Evolutionary conservation across 2,888 invertebrate species (phyloP).

Genomic region (Dysmachus trigonus): DNA sequence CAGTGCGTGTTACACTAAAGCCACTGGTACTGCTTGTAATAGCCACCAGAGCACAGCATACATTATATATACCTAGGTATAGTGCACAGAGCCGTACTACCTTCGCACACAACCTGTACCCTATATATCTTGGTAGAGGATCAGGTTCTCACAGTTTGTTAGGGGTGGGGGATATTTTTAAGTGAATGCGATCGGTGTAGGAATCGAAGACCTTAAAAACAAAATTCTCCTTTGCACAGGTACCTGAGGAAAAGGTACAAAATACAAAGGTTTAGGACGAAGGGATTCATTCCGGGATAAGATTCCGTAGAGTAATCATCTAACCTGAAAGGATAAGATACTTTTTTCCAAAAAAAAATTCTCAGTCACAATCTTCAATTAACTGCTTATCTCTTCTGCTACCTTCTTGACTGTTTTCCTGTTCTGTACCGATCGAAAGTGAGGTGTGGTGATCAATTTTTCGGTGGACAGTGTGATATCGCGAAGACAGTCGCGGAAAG

Average conservation of each 20-base stretch:
- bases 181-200: slow-evolving; percentile 33
- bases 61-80: slow-evolving; percentile 18
- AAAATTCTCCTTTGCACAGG: slow-evolving; percentile 41
- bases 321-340: slow-evolving; percentile 34
- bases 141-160: slow-evolving; percentile 48
- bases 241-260: slow-evolving; percentile 55
- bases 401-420: slow-evolving; percentile 8
- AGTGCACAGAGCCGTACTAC: neutral
- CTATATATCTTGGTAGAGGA: slow-evolving; percentile 45
- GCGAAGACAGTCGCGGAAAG: slow-evolving; percentile 44
- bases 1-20: slow-evolving; percentile 40
- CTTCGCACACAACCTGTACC: slow-evolving; percentile 38
- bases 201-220: slow-evolving; percentile 36
- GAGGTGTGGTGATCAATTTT: slow-evolving; percentile 43
- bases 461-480: slow-evolving; percentile 29
- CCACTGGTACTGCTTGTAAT: slow-evolving; percentile 36
- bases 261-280: slow-evolving; percentile 63
- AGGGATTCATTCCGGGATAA: slow-evolving; percentile 68
- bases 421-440: slow-evolving; percentile 36
- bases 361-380: neutral
- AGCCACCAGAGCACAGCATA: slow-evolving; percentile 6
- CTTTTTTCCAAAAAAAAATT: neutral
- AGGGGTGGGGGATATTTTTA: slow-evolving; percentile 46
- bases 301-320: slow-evolving; percentile 64
- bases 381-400: slow-evolving; percentile 15